phyloP scores from a whole-genome alignment of 1,140 invertebrate species.

The Hypothenemus hampei region DNA sequence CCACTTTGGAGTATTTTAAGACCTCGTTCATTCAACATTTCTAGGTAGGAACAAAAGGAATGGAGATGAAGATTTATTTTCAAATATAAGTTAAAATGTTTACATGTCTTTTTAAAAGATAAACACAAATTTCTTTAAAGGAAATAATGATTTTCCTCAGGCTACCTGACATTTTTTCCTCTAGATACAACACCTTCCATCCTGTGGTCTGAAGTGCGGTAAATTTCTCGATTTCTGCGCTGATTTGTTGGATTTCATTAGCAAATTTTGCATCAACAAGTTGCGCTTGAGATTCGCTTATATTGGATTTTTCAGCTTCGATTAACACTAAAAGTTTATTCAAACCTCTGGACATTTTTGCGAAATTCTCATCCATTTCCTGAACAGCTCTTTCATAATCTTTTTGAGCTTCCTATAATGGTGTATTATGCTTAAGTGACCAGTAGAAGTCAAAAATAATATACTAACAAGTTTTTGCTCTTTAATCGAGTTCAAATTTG shows the following conservation, averaged over 20 bases:
- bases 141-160: constrained; percentile 4
- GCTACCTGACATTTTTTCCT: constrained; percentile 27
- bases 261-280: constrained; percentile 17
- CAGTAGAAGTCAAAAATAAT: not conserved
- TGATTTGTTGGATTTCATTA: constrained; percentile 6
- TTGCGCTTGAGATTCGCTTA: not conserved
- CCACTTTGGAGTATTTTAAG: constrained; percentile 27
- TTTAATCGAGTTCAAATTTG: constrained; percentile 21
- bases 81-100: not conserved
- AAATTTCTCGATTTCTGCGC: constrained; percentile 18
- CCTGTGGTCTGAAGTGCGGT: constrained; percentile 19
- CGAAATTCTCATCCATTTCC: constrained; percentile 23
- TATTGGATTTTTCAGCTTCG: constrained; percentile 21
- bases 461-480: constrained; percentile 27
- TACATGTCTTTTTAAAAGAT: constrained; percentile 9
- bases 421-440: no score
- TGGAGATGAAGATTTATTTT: constrained; percentile 1
- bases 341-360: constrained; percentile 16
- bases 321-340: constrained; percentile 21
- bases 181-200: constrained; percentile 22
- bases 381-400: constrained; percentile 21
- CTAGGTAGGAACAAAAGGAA: no score
- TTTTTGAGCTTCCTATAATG: constrained; percentile 26
- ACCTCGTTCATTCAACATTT: constrained; percentile 18
- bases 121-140: constrained; percentile 18